Base-by-base conservation (phyloP, 2,888 invertebrate species). In the Spisula subtruncata region DNA sequence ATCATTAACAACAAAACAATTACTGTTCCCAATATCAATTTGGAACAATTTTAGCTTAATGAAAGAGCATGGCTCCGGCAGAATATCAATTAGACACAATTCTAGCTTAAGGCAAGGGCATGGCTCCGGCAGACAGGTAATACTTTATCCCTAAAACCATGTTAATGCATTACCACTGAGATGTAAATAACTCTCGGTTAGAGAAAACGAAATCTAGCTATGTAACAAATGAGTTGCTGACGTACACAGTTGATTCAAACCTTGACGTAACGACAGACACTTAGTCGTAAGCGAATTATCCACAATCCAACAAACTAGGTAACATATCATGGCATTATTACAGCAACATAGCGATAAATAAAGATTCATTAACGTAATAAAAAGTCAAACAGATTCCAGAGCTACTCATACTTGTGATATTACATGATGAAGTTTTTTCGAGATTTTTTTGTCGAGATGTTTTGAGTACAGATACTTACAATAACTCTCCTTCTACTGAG, bases 301-400 rank as follows among this genome's bases (percentile, higher is more conserved):
- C 8, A 35, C 32, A 75, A 75, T 75, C 35, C 75, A 75, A 75
- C 25, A 75, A 75, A 35, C 32, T 32, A 75, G 75, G 35, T 32
- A 18, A 75, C 75, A 32, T 32, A 75, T 75, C 16, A 75, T 18
- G 5, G 14, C 25, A 75, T 18, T 75, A 35, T 71, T 29, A 18
- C 5, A 54, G 54, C 12, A 20, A 66, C 41, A 41, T 51, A 51
- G 51, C 14, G 75, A 32, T 75, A 75, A 75, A 75, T 75, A 35
- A 75, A 35, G 75, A 75, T 35, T 75, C 32, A 16, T 75, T 75
- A 75, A 35, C 35, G 35, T 35, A 75, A 32, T 75, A 25, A 75
- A 75, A 75, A 16, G 60, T 12, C 8, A 32, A 75, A 60, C 60
- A 60, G 51, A 51, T 51, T 51, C 51, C 51, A 41, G 41, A 41